Evolutionary conservation across 2,113 vertebrate species (phyloP).

Genomic region (Hassar affinis): DNA sequence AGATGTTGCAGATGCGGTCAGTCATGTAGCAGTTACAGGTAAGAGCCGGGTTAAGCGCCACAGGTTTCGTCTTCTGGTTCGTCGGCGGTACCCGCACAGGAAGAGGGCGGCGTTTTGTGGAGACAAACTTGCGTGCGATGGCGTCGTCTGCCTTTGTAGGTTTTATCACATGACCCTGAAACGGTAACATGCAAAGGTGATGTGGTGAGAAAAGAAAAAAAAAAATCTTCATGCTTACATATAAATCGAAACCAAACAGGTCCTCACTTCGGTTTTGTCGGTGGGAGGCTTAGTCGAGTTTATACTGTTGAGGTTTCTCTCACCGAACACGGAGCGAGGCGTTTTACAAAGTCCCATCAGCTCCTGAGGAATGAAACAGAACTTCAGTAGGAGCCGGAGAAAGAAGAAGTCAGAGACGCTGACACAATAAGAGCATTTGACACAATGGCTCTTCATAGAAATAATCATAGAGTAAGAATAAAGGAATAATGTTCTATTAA

Average conservation of each 20-base stretch:
- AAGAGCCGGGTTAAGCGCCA: conserved; percentile 65
- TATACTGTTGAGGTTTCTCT: conserved; percentile 90
- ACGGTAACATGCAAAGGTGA: neutral
- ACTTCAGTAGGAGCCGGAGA: neutral
- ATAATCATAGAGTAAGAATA: neutral
- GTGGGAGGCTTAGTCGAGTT: conserved; percentile 68
- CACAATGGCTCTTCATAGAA: neutral
- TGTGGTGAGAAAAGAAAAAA: neutral
- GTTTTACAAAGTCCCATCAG: conserved; percentile 72
- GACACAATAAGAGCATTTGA: neutral
- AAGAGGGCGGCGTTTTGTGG: conserved; percentile 69
- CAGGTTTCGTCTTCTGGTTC: conserved; percentile 68
- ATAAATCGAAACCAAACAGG: neutral
- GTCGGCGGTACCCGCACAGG: conserved; percentile 66
- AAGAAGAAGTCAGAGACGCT: neutral
- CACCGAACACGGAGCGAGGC: conserved; percentile 89
- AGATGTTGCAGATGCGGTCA: conserved; percentile 89
- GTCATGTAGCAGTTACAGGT: conserved; percentile 87
- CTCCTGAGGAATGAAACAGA: conserved; percentile 73
- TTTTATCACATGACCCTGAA: conserved; percentile 73
- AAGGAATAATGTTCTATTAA: too few relatives aligned
- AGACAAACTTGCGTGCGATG: conserved; percentile 68
- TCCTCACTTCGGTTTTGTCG: conserved; percentile 76
- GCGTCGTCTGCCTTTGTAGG: conserved; percentile 73
- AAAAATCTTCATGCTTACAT: neutral